Percentiles rank a stretch among this genome's conserved stretches.
Evolutionary conservation across 2,797 vertebrate genomes (phyloP).

Genomic region (Pyrrhura leucotis): DNA sequence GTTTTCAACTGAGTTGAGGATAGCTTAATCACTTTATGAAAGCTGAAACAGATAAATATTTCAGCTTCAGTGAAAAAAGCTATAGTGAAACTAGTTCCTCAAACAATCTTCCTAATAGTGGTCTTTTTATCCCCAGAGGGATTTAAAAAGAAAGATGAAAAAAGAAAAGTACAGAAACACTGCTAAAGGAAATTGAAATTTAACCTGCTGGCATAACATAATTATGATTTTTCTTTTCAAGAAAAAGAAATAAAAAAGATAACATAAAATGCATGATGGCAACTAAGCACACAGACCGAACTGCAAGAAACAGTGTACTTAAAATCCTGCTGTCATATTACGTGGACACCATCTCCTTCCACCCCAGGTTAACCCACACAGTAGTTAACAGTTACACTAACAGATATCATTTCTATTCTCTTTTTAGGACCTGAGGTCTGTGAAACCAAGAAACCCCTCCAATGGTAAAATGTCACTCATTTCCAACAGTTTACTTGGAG

Average conservation of each 20-base stretch:
- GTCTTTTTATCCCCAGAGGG: not conserved
- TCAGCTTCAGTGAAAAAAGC: not conserved
- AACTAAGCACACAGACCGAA: not conserved
- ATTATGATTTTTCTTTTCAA: not conserved
- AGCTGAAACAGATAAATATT: not conserved
- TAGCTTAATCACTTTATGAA: not conserved
- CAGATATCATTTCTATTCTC: not conserved
- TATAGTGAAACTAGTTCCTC: not conserved
- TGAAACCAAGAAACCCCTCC: conserved; percentile 5
- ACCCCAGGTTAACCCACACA: not conserved
- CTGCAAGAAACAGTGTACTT: not conserved
- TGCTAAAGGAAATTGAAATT: conserved; percentile 39
- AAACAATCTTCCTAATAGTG: not conserved
- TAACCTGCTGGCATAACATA: conserved; percentile 14
- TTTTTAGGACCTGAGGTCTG: not conserved
- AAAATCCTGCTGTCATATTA: not conserved
- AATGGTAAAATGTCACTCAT: not conserved
- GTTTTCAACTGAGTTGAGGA: not conserved
- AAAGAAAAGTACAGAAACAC: not conserved
- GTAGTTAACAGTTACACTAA: not conserved
- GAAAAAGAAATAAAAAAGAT: not conserved
- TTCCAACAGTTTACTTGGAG: conserved; percentile 10
- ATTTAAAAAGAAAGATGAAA: conserved; percentile 20
- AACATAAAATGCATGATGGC: not conserved
- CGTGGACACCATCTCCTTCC: not conserved